These are phyloP conservation scores for Phortica okadai DNA, from an alignment of 2,888 invertebrate species.

Conservation along the genomic window DNA sequence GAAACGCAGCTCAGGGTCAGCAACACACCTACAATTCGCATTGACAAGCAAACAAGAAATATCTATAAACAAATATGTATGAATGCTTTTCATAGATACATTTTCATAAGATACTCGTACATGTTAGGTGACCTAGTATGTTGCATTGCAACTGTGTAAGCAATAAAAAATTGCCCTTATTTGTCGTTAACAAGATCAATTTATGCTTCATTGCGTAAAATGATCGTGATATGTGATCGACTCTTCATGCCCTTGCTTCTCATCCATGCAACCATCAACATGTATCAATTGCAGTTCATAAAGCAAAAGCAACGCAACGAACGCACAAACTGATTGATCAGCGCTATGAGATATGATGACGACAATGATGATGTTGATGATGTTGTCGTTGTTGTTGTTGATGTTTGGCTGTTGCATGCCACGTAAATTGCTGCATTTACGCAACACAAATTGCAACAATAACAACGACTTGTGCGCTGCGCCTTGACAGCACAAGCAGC, in stretches of 20 bases:
- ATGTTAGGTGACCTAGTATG: background rate
- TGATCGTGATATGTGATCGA: background rate
- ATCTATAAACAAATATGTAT: background rate
- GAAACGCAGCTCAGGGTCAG: background rate
- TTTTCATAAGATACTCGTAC: too few relatives aligned
- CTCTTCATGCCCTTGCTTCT: background rate
- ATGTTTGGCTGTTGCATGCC: background rate
- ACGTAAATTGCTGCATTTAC: slow-evolving; percentile 17
- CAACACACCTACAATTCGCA: slow-evolving; percentile 8
- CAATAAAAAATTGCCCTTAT: slow-evolving; percentile 30
- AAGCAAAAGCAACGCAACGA: background rate
- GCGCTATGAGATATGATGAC: slow-evolving; percentile 24
- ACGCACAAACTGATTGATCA: slow-evolving; percentile 27
- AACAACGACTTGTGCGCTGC: background rate
- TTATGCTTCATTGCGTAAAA: slow-evolving; percentile 27
- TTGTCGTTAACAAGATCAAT: slow-evolving; percentile 32
- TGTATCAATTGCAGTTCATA: background rate
- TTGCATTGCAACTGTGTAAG: background rate
- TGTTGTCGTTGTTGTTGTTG: background rate
- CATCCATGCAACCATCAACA: background rate
- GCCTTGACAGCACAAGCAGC: too few relatives aligned
- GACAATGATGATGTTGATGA: background rate
- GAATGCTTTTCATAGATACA: background rate
- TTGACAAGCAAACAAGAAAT: background rate
- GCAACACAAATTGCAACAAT: background rate